A percentile compares a stretch with the other conserved stretches of the same genome.
Evolutionary conservation across 2,797 vertebrate species (phyloP).

Genomic region (Loris lydekkerianus): DNA sequence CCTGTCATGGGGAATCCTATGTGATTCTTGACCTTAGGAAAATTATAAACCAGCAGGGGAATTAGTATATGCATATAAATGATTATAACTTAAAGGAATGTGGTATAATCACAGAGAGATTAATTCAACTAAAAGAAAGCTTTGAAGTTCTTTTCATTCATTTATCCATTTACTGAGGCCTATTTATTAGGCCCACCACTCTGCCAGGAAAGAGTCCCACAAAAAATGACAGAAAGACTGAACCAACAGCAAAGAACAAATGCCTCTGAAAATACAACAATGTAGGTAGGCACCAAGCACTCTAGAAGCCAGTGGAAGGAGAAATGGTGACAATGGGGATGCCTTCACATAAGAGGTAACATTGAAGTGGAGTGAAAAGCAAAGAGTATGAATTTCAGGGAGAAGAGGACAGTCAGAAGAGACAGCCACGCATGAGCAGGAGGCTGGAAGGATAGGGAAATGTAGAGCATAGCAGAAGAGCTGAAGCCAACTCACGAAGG

Average conservation of each 20-base stretch:
- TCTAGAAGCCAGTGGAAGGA: neutral
- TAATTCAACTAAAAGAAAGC: neutral
- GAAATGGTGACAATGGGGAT: neutral
- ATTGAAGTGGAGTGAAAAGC: neutral
- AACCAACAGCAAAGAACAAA: neutral
- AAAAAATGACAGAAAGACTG: neutral
- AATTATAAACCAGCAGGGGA: conserved; percentile 30
- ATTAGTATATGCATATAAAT: conserved; percentile 1
- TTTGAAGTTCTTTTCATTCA: conserved; percentile 16
- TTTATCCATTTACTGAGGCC: neutral
- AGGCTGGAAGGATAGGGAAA: neutral
- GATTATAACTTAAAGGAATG: conserved; percentile 38
- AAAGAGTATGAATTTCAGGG: fast-evolving
- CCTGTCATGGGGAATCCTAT: neutral
- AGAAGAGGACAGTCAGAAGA: neutral
- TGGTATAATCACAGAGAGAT: neutral
- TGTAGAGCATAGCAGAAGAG: neutral
- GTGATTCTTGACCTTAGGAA: conserved; percentile 36
- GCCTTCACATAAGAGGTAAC: neutral
- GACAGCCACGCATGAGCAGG: neutral
- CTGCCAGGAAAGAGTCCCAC: neutral
- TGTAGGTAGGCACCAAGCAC: neutral
- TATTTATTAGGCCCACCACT: neutral
- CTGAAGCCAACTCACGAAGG: neutral
- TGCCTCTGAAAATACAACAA: neutral